Base-by-base conservation (phyloP, 2,797 vertebrate species). In the Triplophysa yarkandensis region DNA sequence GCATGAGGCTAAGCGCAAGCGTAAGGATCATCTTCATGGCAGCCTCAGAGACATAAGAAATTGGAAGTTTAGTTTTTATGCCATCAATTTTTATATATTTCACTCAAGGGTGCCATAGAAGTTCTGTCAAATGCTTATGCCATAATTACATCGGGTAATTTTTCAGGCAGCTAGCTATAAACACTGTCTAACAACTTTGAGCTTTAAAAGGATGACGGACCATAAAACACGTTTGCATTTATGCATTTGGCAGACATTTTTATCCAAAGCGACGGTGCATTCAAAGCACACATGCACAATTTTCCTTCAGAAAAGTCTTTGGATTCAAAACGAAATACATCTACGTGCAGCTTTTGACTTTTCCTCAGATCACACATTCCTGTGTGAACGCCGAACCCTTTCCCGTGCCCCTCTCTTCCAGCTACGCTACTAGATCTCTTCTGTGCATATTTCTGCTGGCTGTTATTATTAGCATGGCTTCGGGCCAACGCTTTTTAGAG, bases 401-500 rank as follows among this genome's bases (percentile, higher is more conserved):
- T 81, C 82, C 83, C 81, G 82, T 83, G 84, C 81, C 86, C 83
- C 36, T 82, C 83, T 82, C 79, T 68, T 62, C 71, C 71, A 57
- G 32, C 71, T 68, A 76, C 77, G 70, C 75, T 82, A 77, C 79
- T 76, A 83, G 80, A 85, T 86, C 83, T 81, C 85, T 87, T 88
- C 83, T 46, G 63, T 81, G 83, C 84, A 84, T 83, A 85, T 86
- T 82, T 85, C 83, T 85, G 77, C 82, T 80, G 80, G 83, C 84
- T 87, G 80, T 85, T 89, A 84, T 88, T 89, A 87, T 88, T 87
- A 89, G 80, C 25, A 73, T 83, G 85, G 84, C 83, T 80, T 79
- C 2, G 60, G 32, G 86, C 85, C 84, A 89, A 81, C 62, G 73
- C 70, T 71, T 46, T 54, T 69, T n/a, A 75, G 81, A 21, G 41